Evolutionary conservation across 1,140 invertebrate species (phyloP).

Genomic region (Octopus sinensis): DNA sequence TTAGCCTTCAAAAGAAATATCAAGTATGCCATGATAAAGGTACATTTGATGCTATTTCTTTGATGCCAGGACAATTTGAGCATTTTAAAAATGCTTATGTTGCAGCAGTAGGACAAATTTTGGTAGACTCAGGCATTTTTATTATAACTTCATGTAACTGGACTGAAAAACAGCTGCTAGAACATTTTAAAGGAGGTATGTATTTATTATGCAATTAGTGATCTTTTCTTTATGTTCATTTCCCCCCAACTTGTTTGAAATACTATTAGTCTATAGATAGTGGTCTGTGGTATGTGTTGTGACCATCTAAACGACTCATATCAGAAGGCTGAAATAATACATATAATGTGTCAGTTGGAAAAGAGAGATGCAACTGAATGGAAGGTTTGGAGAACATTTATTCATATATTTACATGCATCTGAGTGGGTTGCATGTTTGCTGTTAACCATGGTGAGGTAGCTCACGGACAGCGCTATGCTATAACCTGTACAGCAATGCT

Average conservation of each 20-base stretch:
- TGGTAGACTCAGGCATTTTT: conserved; percentile 68
- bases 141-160: conserved; percentile 92
- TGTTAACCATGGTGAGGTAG: background rate
- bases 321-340: too few relatives aligned
- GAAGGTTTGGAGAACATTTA: too few relatives aligned
- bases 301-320: too few relatives aligned
- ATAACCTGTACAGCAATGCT: background rate
- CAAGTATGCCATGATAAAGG: conserved; percentile 76
- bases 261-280: background rate
- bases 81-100: conserved; percentile 69
- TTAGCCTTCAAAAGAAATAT: conserved; percentile 31
- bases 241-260: background rate
- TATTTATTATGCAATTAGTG: background rate
- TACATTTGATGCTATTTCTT: conserved; percentile 87
- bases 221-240: background rate
- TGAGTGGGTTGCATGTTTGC: too few relatives aligned
- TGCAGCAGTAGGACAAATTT: conserved; percentile 64
- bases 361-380: too few relatives aligned
- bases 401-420: too few relatives aligned
- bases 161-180: conserved; percentile 77
- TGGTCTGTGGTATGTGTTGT: too few relatives aligned
- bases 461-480: too few relatives aligned
- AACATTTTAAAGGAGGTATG: conserved; percentile 66
- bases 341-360: too few relatives aligned
- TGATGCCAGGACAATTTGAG: conserved; percentile 70